Evolutionary conservation across 2,113 vertebrate genomes (phyloP).

Genomic region (Melanostigma gelatinosum): DNA sequence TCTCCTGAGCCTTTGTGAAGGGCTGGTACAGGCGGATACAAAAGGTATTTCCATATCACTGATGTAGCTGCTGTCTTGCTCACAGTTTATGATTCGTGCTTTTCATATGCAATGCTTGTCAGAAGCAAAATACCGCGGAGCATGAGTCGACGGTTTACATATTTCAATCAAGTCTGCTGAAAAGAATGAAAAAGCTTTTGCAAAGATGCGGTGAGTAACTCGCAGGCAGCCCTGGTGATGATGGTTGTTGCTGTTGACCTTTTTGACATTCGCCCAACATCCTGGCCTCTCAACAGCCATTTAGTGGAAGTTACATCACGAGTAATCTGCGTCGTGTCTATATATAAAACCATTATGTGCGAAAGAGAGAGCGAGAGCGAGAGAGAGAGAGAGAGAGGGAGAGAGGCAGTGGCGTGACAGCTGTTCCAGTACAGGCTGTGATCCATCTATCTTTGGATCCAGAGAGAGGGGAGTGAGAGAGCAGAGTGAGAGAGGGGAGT

Average conservation of each 20-base stretch:
- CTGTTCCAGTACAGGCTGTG: slow-evolving; percentile 48
- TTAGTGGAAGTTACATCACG: slow-evolving; percentile 68
- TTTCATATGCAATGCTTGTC: background rate
- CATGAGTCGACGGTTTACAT: background rate
- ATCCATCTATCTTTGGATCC: slow-evolving; percentile 53
- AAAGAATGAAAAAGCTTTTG: background rate
- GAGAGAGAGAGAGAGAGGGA: slow-evolving; percentile 4
- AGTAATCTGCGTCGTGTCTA: slow-evolving; percentile 57
- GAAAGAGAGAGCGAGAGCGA: slow-evolving; percentile 4
- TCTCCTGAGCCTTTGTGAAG: no score
- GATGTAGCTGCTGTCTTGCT: background rate
- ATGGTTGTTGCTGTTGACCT: slow-evolving; percentile 23
- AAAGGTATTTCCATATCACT: background rate
- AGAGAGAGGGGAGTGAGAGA: background rate
- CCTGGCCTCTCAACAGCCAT: slow-evolving; percentile 31
- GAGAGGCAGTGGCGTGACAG: slow-evolving; percentile 59
- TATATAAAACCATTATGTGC: slow-evolving; percentile 68
- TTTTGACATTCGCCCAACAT: slow-evolving; percentile 32
- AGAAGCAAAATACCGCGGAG: background rate
- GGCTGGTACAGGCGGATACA: background rate
- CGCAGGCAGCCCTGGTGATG: background rate
- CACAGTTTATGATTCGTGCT: background rate
- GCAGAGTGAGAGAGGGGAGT: background rate
- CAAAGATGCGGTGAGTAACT: background rate
- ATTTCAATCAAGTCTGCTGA: background rate